A percentile compares a stretch with the other conserved stretches of the same genome.
Conservation (phyloP, 2,888 invertebrate genomes). For the Exocentrus adspersus region DNA sequence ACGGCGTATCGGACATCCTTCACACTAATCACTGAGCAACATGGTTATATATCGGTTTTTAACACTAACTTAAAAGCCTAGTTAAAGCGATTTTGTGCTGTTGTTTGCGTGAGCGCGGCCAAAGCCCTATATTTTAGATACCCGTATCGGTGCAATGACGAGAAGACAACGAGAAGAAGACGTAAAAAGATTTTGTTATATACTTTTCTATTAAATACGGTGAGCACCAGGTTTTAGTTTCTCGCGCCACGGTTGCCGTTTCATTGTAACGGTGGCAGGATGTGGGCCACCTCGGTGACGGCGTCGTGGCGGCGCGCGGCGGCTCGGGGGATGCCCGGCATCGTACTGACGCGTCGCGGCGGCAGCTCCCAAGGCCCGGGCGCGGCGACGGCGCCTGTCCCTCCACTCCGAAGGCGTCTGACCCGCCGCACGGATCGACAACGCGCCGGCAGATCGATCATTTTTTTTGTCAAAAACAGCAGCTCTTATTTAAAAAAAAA, state of each 20-base stretch:
- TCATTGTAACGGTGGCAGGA: conserved; percentile 46
- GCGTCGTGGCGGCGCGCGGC: conserved; percentile 26
- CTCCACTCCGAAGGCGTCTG: no score
- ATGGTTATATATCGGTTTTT: neutral
- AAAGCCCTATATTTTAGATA: conserved; percentile 5
- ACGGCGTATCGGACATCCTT: conserved; percentile 20
- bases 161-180: neutral
- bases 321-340: conserved; percentile 58
- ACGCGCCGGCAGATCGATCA: neutral
- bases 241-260: conserved; percentile 56
- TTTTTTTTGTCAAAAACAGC: neutral
- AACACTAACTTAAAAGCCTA: conserved; percentile 4
- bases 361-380: conserved; percentile 60
- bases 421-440: no score
- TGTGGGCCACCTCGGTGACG: conserved; percentile 21
- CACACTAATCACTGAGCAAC: neutral
- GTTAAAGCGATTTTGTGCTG: conserved; percentile 17
- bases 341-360: conserved; percentile 52
- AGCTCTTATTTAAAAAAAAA: neutral
- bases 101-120: neutral
- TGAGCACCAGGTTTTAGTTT: conserved; percentile 41
- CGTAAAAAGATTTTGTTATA: no score
- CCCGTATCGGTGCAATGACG: conserved; percentile 21
- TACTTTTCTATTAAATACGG: no score
- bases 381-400: conserved; percentile 66